These are phyloP conservation scores for Grammomys dolichurus DNA, from an alignment of 2,113 vertebrate species.

Conservation along the genomic window DNA sequence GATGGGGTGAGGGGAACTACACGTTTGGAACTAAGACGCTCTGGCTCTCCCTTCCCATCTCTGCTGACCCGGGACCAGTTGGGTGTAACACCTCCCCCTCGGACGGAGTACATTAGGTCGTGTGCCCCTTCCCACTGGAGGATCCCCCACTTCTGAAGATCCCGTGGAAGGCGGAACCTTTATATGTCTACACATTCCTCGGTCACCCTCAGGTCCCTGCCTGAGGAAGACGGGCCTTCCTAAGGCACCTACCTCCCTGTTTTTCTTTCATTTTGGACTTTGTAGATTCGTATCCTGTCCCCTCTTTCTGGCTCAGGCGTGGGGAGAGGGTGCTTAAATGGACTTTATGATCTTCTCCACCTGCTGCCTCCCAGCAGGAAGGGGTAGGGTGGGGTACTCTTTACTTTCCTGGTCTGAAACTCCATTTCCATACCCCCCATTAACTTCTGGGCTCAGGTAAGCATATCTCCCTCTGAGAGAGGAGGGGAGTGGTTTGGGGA, in stretches of 20 bases:
- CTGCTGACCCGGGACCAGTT: background rate
- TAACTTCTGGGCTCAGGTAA: background rate
- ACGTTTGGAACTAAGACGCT: too few relatives aligned
- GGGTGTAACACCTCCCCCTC: background rate
- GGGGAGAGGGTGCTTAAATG: background rate
- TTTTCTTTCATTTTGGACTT: background rate
- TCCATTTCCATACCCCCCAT: background rate
- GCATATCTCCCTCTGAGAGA: background rate
- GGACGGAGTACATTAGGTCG: background rate
- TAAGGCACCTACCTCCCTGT: background rate
- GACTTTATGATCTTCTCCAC: background rate
- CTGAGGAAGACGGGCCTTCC: background rate
- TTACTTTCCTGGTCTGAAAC: accelerated
- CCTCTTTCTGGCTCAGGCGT: background rate
- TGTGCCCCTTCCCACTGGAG: background rate
- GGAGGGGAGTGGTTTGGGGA: too few relatives aligned
- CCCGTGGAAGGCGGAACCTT: background rate
- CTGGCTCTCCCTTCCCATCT: background rate
- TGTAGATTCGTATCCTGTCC: background rate
- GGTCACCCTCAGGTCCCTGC: accelerated
- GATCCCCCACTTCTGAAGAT: background rate
- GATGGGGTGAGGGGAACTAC: accelerated
- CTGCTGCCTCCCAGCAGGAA: background rate
- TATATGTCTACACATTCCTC: background rate
- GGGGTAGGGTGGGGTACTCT: background rate